phyloP scores from a whole-genome alignment of 2,797 vertebrate genomes.

The Pyrocephalus nanus region DNA sequence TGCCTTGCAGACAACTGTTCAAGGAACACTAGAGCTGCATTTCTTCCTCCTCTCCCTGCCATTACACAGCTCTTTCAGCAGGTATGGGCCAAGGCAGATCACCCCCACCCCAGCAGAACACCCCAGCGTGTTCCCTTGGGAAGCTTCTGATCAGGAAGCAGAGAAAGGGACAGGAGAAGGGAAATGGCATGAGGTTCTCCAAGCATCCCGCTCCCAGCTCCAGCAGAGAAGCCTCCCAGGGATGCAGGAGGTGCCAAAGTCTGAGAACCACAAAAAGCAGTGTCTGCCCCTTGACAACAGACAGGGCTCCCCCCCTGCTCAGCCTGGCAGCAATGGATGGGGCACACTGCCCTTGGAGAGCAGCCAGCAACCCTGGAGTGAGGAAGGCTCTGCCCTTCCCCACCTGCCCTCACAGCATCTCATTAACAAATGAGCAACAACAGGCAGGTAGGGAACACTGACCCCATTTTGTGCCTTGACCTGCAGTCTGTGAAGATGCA shows the following conservation, averaged over 20 bases:
- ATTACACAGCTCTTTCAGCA: background rate
- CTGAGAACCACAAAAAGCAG: background rate
- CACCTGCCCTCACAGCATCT: background rate
- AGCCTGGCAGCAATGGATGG: background rate
- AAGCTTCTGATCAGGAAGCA: background rate
- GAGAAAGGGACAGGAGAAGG: background rate
- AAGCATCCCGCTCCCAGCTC: background rate
- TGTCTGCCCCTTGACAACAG: background rate
- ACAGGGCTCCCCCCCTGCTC: background rate
- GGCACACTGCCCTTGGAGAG: background rate
- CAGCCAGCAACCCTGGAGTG: background rate
- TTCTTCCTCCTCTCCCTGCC: background rate
- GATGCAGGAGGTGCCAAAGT: background rate
- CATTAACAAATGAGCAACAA: background rate
- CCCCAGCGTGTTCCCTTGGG: background rate
- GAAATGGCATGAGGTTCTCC: background rate
- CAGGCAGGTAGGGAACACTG: background rate
- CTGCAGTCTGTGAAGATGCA: fast-evolving
- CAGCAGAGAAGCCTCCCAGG: background rate
- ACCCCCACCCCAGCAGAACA: background rate
- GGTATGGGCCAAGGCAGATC: background rate
- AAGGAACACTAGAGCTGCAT: slow-evolving; percentile 3
- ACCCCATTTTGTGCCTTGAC: background rate
- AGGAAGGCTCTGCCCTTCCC: background rate
- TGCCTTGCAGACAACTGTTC: slow-evolving; percentile 33